phyloP scores from a whole-genome alignment of 92 coral and sea anemone genomes.

The Porites lobata region DNA sequence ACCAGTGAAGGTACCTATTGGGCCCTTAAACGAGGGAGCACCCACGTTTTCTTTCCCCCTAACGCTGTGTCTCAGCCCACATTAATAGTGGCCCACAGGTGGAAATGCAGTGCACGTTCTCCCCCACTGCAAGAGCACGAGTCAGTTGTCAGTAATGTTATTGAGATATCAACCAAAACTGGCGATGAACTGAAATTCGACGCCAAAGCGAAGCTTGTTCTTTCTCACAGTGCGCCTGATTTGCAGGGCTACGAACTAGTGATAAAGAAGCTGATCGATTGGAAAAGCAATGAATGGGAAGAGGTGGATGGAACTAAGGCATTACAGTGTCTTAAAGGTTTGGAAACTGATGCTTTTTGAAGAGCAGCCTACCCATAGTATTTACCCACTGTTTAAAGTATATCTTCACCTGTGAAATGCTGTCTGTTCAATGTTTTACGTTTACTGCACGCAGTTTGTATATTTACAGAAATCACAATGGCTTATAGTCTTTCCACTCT shows the following conservation, averaged over 20 bases:
- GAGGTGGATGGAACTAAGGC: background rate
- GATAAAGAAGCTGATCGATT: background rate
- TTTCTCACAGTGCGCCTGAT: conserved; percentile 25
- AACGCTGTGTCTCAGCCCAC: conserved; percentile 59
- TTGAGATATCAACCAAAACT: conserved; percentile 39
- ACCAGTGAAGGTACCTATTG: conserved; percentile 40
- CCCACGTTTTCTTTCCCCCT: conserved; percentile 51
- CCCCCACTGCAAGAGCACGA: conserved; percentile 53
- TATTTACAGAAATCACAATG: too few relatives aligned
- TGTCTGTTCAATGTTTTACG: too few relatives aligned
- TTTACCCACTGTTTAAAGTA: too few relatives aligned
- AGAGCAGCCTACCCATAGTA: too few relatives aligned
- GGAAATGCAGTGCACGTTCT: conserved; percentile 12
- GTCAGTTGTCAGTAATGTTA: conserved; percentile 58
- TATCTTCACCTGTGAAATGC: too few relatives aligned
- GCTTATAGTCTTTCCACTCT: too few relatives aligned
- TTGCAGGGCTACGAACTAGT: conserved; percentile 44
- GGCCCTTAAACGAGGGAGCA: conserved; percentile 31
- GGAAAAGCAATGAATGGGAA: conserved; percentile 31
- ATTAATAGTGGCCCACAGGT: conserved; percentile 17
- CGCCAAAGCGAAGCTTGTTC: conserved; percentile 1
- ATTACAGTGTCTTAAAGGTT: conserved; percentile 4
- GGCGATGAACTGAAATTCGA: conserved; percentile 18
- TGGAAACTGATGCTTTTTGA: background rate
- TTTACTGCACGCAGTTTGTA: too few relatives aligned